Evolutionary conservation across 1,140 invertebrate genomes (phyloP).

Genomic region (Penaeus chinensis): DNA sequence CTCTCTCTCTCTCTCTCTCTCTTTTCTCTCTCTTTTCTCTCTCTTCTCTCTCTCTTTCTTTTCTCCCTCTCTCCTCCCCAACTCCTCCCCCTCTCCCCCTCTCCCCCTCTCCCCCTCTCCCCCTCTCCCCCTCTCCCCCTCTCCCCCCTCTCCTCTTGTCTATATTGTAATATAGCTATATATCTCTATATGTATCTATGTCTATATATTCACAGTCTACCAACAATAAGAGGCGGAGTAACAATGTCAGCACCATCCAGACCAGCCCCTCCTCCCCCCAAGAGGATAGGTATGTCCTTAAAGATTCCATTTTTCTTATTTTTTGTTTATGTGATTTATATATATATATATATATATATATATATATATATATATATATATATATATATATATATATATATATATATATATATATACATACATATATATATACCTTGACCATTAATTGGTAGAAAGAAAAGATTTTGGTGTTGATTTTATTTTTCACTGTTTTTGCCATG

Average conservation of each 20-base stretch:
- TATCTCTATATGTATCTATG: too few species aligned
- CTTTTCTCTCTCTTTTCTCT: too few species aligned
- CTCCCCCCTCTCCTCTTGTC: too few species aligned
- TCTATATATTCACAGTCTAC: neutral
- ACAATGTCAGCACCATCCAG: constrained; percentile 22
- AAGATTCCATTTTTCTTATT: neutral
- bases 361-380: too few species aligned
- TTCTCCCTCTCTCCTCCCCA: too few species aligned
- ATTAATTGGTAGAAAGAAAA: neutral
- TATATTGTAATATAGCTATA: neutral
- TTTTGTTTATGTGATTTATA: neutral
- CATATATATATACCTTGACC: neutral
- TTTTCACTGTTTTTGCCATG: neutral
- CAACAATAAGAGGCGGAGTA: neutral
- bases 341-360: too few species aligned
- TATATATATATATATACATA: too few species aligned
- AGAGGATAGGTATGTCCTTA: constrained; percentile 25
- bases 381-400: too few species aligned
- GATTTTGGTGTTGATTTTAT: neutral
- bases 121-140: too few species aligned
- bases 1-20: constrained; percentile 1
- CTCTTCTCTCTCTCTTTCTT: too few species aligned
- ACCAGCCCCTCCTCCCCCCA: constrained; percentile 38
- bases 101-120: too few species aligned
- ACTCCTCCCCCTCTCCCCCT: too few species aligned